Percentiles rank a stretch among this genome's conserved stretches.
phyloP scores from a whole-genome alignment of 2,797 vertebrate species.

The Eulemur mongoz region DNA sequence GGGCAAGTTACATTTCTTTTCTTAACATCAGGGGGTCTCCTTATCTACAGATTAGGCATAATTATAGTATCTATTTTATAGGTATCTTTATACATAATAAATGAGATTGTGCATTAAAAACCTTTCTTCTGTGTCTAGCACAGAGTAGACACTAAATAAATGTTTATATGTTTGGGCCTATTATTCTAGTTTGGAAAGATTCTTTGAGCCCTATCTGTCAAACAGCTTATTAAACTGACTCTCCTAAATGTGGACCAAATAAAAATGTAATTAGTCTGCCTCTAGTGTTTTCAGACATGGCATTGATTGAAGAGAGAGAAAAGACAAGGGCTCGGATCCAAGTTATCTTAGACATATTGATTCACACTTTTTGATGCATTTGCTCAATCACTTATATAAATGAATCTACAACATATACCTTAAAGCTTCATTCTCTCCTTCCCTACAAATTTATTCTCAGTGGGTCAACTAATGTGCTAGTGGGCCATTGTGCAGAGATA shows the following conservation, averaged over 20 bases:
- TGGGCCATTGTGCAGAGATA: background rate
- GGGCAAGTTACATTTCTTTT: background rate
- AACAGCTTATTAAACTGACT: conserved; percentile 60
- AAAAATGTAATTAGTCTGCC: conserved; percentile 63
- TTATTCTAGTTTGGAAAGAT: conserved; percentile 49
- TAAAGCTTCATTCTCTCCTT: conserved; percentile 30
- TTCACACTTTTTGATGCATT: conserved; percentile 50
- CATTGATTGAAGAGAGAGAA: conserved; percentile 58
- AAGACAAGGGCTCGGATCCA: conserved; percentile 6
- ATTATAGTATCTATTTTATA: background rate
- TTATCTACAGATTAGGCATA: background rate
- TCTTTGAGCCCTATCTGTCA: conserved; percentile 40
- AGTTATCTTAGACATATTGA: conserved; percentile 53
- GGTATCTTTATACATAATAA: background rate
- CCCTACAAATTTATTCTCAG: background rate
- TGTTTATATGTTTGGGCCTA: background rate
- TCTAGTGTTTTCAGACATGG: conserved; percentile 52
- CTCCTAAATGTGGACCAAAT: conserved; percentile 53
- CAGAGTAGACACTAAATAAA: conserved; percentile 46
- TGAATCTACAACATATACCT: conserved; percentile 15
- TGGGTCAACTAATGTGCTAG: background rate
- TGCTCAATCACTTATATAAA: conserved; percentile 50
- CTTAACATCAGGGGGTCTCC: background rate
- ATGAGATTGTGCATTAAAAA: background rate
- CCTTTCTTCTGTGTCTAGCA: background rate